Percentiles rank a stretch among this genome's conserved stretches.
Conservation (phyloP, 2,888 invertebrate genomes). For the Shargacucullia verbasci region DNA sequence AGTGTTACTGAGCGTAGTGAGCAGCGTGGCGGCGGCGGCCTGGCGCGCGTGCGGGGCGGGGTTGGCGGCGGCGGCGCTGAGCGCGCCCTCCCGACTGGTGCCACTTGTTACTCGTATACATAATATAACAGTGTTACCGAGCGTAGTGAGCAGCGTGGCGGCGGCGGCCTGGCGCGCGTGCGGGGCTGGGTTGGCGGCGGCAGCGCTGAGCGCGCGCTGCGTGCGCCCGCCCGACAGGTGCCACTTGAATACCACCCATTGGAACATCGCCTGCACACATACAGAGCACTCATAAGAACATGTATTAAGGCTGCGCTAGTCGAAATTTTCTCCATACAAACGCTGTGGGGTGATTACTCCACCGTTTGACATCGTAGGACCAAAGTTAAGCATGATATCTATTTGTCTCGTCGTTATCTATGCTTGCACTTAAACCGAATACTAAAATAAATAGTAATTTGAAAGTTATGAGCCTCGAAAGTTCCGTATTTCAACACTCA, state of each 20-base stretch:
- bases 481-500: too few species aligned
- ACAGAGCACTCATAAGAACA: neutral
- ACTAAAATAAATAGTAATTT: too few species aligned
- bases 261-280: conserved; percentile 80
- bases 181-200: conserved; percentile 81
- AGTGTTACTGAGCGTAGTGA: conserved; percentile 78
- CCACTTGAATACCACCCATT: conserved; percentile 87
- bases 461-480: too few species aligned
- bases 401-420: too few species aligned
- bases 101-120: conserved; percentile 79
- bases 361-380: too few species aligned
- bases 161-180: conserved; percentile 83
- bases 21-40: conserved; percentile 83
- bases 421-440: too few species aligned
- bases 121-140: conserved; percentile 63
- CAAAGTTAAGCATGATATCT: too few species aligned
- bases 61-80: conserved; percentile 81
- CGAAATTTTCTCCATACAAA: too few species aligned
- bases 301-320: too few species aligned
- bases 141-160: conserved; percentile 82
- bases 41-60: conserved; percentile 81
- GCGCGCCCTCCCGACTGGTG: conserved; percentile 83
- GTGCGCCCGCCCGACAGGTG: conserved; percentile 82
- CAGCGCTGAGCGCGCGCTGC: conserved; percentile 81
- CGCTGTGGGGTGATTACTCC: too few species aligned